These are phyloP conservation scores for Acholoe squamosa DNA, from an alignment of 2,888 invertebrate species.

Conservation along the genomic window DNA sequence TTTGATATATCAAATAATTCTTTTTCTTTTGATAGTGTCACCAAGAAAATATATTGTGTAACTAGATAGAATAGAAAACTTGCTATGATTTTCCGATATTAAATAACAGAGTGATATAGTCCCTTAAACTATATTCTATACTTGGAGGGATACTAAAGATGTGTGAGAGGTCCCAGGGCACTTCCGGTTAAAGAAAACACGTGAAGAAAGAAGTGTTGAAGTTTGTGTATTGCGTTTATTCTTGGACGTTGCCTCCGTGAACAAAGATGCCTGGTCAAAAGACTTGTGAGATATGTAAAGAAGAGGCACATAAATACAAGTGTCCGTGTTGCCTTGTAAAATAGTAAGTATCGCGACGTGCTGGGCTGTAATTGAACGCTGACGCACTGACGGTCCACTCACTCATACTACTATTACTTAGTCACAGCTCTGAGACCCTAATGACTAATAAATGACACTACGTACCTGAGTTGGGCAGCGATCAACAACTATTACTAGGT, in stretches of 20 bases:
- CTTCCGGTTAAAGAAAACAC: slow-evolving; percentile 32
- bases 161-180: slow-evolving; percentile 42
- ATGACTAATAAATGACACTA: too few relatives aligned
- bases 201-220: not conserved
- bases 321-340: slow-evolving; percentile 77
- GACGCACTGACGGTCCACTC: too few relatives aligned
- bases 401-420: too few relatives aligned
- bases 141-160: not conserved
- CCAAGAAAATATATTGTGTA: too few relatives aligned
- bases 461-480: too few relatives aligned
- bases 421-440: too few relatives aligned
- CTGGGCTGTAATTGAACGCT: too few relatives aligned
- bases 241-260: not conserved
- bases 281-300: slow-evolving; percentile 74
- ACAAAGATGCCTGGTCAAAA: not conserved
- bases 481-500: too few relatives aligned
- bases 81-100: not conserved
- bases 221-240: not conserved
- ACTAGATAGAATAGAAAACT: too few relatives aligned
- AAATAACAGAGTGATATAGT: not conserved
- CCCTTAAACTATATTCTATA: not conserved
- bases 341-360: slow-evolving; percentile 76
- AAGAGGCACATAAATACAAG: slow-evolving; percentile 75
- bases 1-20: not conserved
- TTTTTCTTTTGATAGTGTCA: too few relatives aligned